Base-by-base conservation (phyloP, 1,140 invertebrate genomes). In the Lucilia sericata region DNA sequence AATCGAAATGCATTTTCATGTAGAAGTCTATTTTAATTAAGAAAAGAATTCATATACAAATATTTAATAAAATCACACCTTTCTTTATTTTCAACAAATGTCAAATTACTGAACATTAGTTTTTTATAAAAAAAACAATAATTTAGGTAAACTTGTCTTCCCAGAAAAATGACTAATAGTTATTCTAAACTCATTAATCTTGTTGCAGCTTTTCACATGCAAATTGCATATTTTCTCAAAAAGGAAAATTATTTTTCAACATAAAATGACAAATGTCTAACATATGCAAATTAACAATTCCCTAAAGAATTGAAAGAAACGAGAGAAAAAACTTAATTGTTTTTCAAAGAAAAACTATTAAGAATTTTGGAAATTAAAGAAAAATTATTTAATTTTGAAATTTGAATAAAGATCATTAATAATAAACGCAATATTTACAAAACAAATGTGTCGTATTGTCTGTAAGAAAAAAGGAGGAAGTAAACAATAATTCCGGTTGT, bases 361-460 rank as follows among this genome's bases (percentile, higher is more conserved):
- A 70, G 47, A 65, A 82, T 82, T 82, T 47, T 34, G n/a, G 30
- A 81, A 84, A 74, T 74, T 84, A 5, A 21, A 12, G 78, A 30
- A 14, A 51, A 49, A 74, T 49, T 12, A 81, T 55, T 42, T 17
- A 84, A 51, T 12, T 74, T 13, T n/a, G 34, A 74, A 51, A 19
- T 19, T 30, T 25, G 83, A 81, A 21, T 47, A 60, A 84, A 82
- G 70, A 84, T 85, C 87, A 88, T 89, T 89, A 88, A 89, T 88
- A 88, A 90, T 86, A 86, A 87, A 90, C 89, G 89, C 89, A 90
- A 90, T 90, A 90, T 90, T 90, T 90, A 90, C 89, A 90, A 90
- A 90, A 90, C 89, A 90, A 90, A 82, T 90, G 89, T 83, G 82
- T 85, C 82, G 74, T 80, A 60, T 89, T 89, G 90, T 85, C 17